Conservation (phyloP, 2,113 vertebrate species). For the Odontophorus gujanensis region DNA sequence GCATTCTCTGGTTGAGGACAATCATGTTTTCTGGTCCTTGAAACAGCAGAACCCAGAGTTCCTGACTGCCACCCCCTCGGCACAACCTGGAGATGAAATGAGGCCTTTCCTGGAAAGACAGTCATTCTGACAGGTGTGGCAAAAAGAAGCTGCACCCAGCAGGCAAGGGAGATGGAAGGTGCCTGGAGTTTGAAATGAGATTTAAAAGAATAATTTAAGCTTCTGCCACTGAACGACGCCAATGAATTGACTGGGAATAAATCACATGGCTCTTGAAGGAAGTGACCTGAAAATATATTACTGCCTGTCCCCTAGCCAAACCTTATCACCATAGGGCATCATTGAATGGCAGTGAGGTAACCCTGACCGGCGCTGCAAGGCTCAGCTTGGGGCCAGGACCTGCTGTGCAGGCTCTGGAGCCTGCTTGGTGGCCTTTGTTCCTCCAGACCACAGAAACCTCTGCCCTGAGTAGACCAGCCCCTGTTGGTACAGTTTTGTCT, state of each 20-base stretch:
- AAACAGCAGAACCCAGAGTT: not conserved
- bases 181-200: slow-evolving; percentile 25
- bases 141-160: not conserved
- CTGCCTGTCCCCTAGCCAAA: not conserved
- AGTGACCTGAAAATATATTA: slow-evolving; percentile 40
- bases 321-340: not conserved
- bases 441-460: not conserved
- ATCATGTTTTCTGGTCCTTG: fast-evolving
- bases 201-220: slow-evolving; percentile 39
- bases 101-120: not conserved
- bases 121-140: not conserved
- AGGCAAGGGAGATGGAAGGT: not conserved
- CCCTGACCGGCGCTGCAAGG: not conserved
- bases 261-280: slow-evolving; percentile 29
- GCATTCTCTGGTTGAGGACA: fast-evolving
- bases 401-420: not conserved
- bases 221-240: not conserved
- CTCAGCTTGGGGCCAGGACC: not conserved
- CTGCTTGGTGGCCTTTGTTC: not conserved
- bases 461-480: not conserved
- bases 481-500: not conserved
- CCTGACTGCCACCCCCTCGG: not conserved
- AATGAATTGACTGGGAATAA: slow-evolving; percentile 23
- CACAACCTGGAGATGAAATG: fast-evolving
- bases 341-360: not conserved